phyloP scores from a whole-genome alignment of 2,888 invertebrate genomes.

The Spisula solida region DNA sequence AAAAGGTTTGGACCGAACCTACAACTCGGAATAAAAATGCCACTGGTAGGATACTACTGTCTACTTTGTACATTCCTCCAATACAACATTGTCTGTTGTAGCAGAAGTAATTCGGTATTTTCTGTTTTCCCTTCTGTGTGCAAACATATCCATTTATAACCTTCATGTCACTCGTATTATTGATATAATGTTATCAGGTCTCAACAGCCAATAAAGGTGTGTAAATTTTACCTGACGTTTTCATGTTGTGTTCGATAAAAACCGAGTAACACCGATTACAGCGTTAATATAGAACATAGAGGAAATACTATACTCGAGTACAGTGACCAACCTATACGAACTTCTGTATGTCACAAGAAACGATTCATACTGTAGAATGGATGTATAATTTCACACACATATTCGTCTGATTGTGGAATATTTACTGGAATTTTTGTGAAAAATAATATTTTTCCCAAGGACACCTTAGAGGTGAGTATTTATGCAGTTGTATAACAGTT shows the following conservation, averaged over 20 bases:
- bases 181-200: background rate
- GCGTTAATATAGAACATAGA: background rate
- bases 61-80: too few species aligned
- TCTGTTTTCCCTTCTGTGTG: background rate
- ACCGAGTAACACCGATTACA: background rate
- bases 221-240: slow-evolving; percentile 3
- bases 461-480: background rate
- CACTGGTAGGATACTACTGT: too few species aligned
- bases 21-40: too few species aligned
- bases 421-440: background rate
- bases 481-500: background rate
- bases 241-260: slow-evolving; percentile 21
- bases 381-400: background rate
- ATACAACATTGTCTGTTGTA: too few species aligned
- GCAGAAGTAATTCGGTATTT: background rate
- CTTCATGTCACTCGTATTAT: background rate
- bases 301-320: background rate
- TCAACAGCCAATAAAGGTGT: slow-evolving; percentile 18
- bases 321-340: background rate
- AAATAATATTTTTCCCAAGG: background rate
- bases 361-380: background rate
- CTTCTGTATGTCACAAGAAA: background rate
- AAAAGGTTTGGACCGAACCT: too few species aligned
- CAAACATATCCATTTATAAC: background rate
- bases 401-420: background rate